Base-by-base conservation (phyloP, 1,140 invertebrate species). In the Drosophila micromelanica region DNA sequence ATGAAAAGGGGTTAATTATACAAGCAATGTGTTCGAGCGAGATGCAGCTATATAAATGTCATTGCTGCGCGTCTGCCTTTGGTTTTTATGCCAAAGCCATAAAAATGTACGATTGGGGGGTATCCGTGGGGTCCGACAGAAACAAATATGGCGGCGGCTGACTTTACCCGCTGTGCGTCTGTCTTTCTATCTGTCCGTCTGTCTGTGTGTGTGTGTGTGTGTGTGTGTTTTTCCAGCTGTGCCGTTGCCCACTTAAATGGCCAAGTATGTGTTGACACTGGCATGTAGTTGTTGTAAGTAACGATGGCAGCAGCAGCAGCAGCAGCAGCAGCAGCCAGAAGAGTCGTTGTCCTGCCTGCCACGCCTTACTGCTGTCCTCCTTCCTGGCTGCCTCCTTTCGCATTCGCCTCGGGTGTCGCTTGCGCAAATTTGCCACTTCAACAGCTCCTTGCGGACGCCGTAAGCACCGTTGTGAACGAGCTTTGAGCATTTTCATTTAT, bases 361-460 rank as follows among this genome's bases (percentile, higher is more conserved):
- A 56, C 56, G 56, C 62, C 59, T 42, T n/a, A 23, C 35, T 35
- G 2, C 27, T 12, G 1, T 3, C 8, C 9, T 20, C 32, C 15
- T 6, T 12, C 42, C 27, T 4, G n/a, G 1, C 55, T n/a, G 12
- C n/a, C 17, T 23, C 20, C 8, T 43, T 57, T 57, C 40, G 55
- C 55, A 57, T 57, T 61, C 51, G 57, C 74, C 78, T 75, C 72
- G 73, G 89, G 80, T 90, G 86, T 72, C 82, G 90, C 82, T 91
- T 91, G 90, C 77, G 90, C 90, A 91, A 91, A 91, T 91, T 91
- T 91, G 90, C 90, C 90, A 91, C 90, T 91, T 91, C 90, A 91
- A 91, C 90, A 91, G 86, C 90, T 91, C 85, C 90, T 91, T 90
- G 85, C 77, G 90, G 81, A 91, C 77, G 90, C 90, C 90, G 90